phyloP scores from a whole-genome alignment of 2,797 vertebrate species.

The Anniella stebbinsi region DNA sequence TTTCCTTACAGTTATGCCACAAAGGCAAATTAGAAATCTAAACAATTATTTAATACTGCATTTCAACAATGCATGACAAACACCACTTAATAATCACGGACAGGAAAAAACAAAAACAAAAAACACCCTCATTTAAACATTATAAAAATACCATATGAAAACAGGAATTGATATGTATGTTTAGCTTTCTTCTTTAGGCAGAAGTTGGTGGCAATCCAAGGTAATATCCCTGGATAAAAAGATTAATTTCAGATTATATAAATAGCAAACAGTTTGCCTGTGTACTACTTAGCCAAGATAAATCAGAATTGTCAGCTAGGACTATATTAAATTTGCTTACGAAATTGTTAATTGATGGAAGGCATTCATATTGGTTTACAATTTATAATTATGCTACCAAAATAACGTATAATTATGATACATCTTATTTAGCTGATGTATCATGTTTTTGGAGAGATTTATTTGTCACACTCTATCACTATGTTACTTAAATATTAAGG shows the following conservation, averaged over 20 bases:
- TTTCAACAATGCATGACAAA: neutral
- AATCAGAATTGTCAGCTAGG: neutral
- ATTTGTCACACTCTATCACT: neutral
- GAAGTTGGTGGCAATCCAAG: neutral
- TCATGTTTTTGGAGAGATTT: neutral
- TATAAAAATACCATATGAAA: neutral
- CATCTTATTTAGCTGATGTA: neutral
- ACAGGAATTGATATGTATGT: neutral
- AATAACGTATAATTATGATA: neutral
- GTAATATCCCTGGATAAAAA: neutral
- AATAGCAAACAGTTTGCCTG: neutral
- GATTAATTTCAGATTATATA: constrained; percentile 11
- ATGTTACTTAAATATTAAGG: neutral
- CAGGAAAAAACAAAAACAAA: neutral
- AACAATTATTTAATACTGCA: constrained; percentile 1
- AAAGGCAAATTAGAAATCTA: neutral
- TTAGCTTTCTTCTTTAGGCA: neutral
- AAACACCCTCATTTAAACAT: neutral
- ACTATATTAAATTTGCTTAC: neutral
- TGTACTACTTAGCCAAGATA: neutral
- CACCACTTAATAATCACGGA: neutral
- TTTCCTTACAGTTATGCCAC: neutral
- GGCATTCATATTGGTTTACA: neutral
- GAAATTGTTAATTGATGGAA: neutral
- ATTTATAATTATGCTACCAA: neutral